Evolutionary conservation across 2,113 vertebrate species (phyloP).

Genomic region (Syngnathus typhle): DNA sequence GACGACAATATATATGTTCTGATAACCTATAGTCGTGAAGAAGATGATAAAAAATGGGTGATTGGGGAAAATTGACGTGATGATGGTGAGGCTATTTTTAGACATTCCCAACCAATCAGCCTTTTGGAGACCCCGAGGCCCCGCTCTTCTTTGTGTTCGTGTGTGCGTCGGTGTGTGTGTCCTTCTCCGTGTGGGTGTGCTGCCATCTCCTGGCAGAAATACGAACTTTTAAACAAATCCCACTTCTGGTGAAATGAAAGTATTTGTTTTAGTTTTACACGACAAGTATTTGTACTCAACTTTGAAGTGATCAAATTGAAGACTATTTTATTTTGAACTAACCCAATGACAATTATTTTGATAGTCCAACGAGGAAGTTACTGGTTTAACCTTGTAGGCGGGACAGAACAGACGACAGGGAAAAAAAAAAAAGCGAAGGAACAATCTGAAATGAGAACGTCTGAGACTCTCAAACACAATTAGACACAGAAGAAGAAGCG

Average conservation of each 20-base stretch:
- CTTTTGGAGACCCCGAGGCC: background rate
- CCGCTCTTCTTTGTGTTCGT: background rate
- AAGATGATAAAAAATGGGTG: background rate
- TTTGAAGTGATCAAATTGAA: too few relatives aligned
- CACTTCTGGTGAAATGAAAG: background rate
- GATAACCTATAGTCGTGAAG: background rate
- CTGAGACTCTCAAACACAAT: background rate
- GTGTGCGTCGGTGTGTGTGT: background rate
- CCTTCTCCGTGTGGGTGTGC: background rate
- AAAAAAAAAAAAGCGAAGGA: background rate
- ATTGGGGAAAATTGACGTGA: background rate
- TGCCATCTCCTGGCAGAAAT: background rate
- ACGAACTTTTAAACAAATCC: background rate
- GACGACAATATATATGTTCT: background rate
- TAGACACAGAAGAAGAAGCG: background rate
- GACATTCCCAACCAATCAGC: conserved; percentile 2
- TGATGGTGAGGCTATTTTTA: background rate
- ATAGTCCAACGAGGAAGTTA: background rate
- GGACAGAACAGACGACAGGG: background rate
- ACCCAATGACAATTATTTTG: conserved; percentile 20
- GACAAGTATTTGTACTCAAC: too few relatives aligned
- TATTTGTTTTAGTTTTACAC: too few relatives aligned
- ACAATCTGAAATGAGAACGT: background rate
- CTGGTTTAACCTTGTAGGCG: background rate
- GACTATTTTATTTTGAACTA: too few relatives aligned